Evolutionary conservation across 2,888 invertebrate genomes (phyloP).

Genomic region (Epirrhoe alternata): DNA sequence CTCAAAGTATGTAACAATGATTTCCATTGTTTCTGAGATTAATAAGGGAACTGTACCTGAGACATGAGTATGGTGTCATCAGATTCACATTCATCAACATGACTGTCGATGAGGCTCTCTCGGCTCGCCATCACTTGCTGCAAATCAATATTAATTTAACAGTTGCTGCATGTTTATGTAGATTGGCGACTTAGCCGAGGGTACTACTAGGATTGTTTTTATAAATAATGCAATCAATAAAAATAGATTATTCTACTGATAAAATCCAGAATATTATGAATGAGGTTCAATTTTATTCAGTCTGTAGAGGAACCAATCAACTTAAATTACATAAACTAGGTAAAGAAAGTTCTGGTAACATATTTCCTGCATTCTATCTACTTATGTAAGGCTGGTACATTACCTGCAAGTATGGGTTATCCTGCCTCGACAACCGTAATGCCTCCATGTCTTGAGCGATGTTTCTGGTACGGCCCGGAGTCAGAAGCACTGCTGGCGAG

Average conservation of each 20-base stretch:
- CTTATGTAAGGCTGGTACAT: constrained; percentile 15
- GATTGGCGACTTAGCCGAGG: too few species aligned
- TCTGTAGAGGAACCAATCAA: not conserved
- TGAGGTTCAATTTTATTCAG: not conserved
- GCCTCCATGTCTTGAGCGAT: constrained; percentile 95
- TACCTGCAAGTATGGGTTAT: constrained; percentile 93
- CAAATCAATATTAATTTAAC: constrained; percentile 48
- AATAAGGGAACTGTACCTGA: constrained; percentile 80
- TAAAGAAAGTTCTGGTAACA: constrained; percentile 17
- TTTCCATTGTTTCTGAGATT: not conserved
- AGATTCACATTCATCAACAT: constrained; percentile 89
- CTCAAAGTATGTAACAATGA: too few species aligned
- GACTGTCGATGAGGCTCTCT: constrained; percentile 90
- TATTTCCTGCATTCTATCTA: constrained; percentile 30
- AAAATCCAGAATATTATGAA: too few species aligned
- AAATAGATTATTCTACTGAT: too few species aligned
- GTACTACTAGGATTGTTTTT: too few species aligned
- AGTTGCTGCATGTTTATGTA: not conserved
- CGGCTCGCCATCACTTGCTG: constrained; percentile 92
- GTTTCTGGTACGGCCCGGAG: constrained; percentile 90
- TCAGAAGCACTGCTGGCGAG: constrained; percentile 87
- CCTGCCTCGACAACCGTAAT: constrained; percentile 91
- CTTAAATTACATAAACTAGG: constrained; percentile 33
- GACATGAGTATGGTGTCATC: constrained; percentile 92
- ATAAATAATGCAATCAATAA: too few species aligned